Evolutionary conservation across 2,797 vertebrate species (phyloP).

Genomic region (Heliangelus exortis): DNA sequence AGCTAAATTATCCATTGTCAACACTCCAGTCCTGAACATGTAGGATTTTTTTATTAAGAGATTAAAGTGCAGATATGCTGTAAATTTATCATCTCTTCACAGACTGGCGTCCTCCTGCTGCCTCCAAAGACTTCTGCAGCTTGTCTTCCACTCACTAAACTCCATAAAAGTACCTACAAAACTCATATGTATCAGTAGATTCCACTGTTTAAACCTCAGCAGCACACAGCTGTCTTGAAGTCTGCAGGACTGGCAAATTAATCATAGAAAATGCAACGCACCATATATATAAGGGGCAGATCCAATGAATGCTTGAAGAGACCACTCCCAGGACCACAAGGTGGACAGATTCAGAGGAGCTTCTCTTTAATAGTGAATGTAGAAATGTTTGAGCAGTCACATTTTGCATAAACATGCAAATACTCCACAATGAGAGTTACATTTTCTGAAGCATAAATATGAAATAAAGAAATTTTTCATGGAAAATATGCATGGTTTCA

Average conservation of each 20-base stretch:
- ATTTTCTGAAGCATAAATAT: neutral
- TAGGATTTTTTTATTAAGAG: neutral
- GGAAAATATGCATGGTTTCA: neutral
- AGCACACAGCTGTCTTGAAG: neutral
- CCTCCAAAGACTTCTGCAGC: neutral
- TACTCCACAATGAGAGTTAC: neutral
- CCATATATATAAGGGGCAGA: neutral
- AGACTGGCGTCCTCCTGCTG: neutral
- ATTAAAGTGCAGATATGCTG: neutral
- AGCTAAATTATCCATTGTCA: neutral
- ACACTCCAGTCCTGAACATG: neutral
- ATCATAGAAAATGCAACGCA: neutral
- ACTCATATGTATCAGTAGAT: accelerated
- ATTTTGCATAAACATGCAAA: neutral
- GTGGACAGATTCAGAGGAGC: neutral
- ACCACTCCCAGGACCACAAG: neutral
- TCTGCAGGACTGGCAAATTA: neutral
- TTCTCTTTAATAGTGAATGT: accelerated
- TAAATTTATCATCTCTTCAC: neutral
- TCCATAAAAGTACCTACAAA: neutral
- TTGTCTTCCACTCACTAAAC: neutral
- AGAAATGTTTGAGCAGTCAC: neutral
- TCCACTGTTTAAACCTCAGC: neutral
- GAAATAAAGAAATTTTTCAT: neutral
- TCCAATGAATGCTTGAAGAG: neutral